Evolutionary conservation across 1,140 invertebrate genomes (phyloP).

Genomic region (Rhopalosiphum padi): DNA sequence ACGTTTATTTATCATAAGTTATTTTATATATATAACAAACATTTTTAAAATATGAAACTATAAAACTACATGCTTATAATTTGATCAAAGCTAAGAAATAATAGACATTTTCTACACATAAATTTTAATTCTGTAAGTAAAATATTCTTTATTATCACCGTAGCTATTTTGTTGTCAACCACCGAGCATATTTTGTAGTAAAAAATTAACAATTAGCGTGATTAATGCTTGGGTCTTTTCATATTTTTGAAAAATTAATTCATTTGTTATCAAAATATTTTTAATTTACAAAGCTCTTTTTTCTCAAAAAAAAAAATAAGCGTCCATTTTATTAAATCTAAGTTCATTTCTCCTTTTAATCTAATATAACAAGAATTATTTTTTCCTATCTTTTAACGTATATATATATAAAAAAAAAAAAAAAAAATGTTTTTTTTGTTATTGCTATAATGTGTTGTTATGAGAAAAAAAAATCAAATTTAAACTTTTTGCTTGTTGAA

Average conservation of each 20-base stretch:
- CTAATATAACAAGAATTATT: background rate
- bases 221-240: background rate
- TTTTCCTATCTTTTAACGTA: background rate
- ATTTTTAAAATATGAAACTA: background rate
- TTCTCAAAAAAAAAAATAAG: background rate
- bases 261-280: background rate
- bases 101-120: background rate
- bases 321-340: background rate
- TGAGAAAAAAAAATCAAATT: background rate
- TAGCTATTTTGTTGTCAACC: background rate
- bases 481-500: background rate
- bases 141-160: background rate
- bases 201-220: background rate
- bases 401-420: too few species aligned
- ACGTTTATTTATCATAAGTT: background rate
- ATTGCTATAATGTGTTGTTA: background rate
- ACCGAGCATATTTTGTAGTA: background rate
- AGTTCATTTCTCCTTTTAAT: background rate
- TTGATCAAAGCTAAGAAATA: background rate
- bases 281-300: background rate
- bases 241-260: slow-evolving; percentile 17
- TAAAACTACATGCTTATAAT: background rate
- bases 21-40: background rate
- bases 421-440: background rate
- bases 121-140: background rate